These are phyloP conservation scores for Tachysurus vachellii DNA, from an alignment of 2,113 vertebrate genomes.

Conservation along the genomic window DNA sequence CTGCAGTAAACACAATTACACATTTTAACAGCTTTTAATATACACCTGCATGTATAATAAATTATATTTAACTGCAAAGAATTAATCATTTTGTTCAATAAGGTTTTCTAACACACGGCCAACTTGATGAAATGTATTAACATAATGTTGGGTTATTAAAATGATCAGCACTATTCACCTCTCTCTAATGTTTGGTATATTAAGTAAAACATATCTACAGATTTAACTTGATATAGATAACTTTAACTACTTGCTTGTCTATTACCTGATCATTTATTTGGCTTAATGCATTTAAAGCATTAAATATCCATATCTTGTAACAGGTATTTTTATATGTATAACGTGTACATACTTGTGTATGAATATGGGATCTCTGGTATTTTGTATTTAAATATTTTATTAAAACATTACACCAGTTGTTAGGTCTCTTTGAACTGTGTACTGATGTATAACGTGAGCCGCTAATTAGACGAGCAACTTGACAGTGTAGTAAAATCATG, in stretches of 20 bases:
- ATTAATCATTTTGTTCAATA: not conserved
- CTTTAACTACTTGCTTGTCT: slow-evolving; percentile 48
- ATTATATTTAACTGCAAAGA: not conserved
- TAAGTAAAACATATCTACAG: slow-evolving; percentile 33
- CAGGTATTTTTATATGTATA: slow-evolving; percentile 52
- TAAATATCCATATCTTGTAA: slow-evolving; percentile 50
- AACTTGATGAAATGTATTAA: not conserved
- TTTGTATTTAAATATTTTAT: slow-evolving; percentile 69
- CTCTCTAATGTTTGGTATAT: not conserved
- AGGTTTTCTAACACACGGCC: not conserved
- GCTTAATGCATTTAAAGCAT: slow-evolving; percentile 51
- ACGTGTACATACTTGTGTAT: slow-evolving; percentile 56
- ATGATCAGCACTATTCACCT: not conserved
- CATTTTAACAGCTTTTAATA: not conserved
- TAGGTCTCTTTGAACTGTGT: not conserved
- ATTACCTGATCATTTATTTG: slow-evolving; percentile 63
- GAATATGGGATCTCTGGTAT: slow-evolving; percentile 32
- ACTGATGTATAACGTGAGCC: not conserved
- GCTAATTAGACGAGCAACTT: not conserved
- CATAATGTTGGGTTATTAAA: not conserved
- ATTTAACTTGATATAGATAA: not conserved
- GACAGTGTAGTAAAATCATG: not conserved
- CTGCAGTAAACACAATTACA: not conserved
- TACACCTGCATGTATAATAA: not conserved
- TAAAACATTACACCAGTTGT: slow-evolving; percentile 54